A percentile compares a stretch with the other conserved stretches of the same genome.
These are phyloP conservation scores for Digitonthophagus gazella DNA, from an alignment of 2,888 invertebrate genomes.

Conservation along the genomic window DNA sequence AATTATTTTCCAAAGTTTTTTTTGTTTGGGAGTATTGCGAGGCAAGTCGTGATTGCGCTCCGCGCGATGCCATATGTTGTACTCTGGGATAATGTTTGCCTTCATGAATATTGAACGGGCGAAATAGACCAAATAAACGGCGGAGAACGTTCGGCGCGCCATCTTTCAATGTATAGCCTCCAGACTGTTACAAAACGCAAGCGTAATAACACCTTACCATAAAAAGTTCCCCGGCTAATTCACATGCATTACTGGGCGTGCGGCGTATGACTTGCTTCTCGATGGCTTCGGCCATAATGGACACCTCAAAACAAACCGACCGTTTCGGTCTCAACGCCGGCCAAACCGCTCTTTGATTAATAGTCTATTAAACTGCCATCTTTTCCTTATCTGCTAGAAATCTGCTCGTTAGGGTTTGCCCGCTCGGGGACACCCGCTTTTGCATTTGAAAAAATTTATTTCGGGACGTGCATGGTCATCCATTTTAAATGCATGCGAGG, in stretches of 20 bases:
- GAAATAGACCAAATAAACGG: not conserved
- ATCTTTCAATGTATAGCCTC: not conserved
- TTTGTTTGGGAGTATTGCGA: too few relatives aligned
- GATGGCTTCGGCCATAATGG: slow-evolving; percentile 14
- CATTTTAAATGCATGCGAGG: not conserved
- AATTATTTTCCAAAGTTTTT: not conserved
- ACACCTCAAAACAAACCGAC: slow-evolving; percentile 14
- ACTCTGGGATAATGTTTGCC: not conserved
- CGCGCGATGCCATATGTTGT: not conserved
- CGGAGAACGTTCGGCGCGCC: not conserved
- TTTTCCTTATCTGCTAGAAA: slow-evolving; percentile 12
- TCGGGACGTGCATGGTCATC: not conserved
- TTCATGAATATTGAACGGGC: not conserved
- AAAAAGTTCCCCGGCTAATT: slow-evolving; percentile 9
- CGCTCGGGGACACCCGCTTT: not conserved
- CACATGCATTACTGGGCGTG: slow-evolving; percentile 10
- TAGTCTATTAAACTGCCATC: slow-evolving; percentile 9
- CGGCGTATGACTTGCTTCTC: slow-evolving; percentile 5
- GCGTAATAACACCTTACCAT: slow-evolving; percentile 13
- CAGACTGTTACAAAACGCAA: slow-evolving; percentile 9
- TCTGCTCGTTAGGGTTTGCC: not conserved
- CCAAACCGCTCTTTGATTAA: slow-evolving; percentile 4
- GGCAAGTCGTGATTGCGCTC: not conserved
- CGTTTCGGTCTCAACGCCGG: slow-evolving; percentile 1
- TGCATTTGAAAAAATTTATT: not conserved